Conservation (phyloP, 2,797 vertebrate genomes). For the Phoxinus dragarum region DNA sequence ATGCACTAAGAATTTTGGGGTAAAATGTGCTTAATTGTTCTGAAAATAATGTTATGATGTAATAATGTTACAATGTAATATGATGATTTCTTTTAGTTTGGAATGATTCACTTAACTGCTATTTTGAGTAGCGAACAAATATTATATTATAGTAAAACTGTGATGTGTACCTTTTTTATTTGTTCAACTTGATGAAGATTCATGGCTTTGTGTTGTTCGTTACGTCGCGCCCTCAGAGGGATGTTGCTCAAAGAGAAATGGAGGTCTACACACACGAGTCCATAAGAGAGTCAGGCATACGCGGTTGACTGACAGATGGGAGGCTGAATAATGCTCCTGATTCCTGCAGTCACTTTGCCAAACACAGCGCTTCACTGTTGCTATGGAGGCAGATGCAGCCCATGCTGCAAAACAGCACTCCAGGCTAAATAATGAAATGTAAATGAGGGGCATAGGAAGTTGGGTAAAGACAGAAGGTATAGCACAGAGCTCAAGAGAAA, state of each 20-base stretch:
- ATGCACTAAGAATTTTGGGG: background rate
- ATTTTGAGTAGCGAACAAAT: background rate
- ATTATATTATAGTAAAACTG: background rate
- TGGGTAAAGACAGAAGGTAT: slow-evolving; percentile 51
- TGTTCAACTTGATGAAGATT: slow-evolving; percentile 20
- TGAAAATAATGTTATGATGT: background rate
- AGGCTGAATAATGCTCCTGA: slow-evolving; percentile 50
- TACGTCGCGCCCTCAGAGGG: background rate
- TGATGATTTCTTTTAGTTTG: background rate
- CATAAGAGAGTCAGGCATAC: slow-evolving; percentile 28
- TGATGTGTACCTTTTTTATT: background rate
- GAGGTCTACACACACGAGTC: slow-evolving; percentile 48
- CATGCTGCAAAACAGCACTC: slow-evolving; percentile 29
- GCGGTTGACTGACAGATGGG: slow-evolving; percentile 53
- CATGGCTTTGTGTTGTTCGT: background rate
- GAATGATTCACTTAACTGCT: background rate
- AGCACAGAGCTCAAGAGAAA: slow-evolving; percentile 40
- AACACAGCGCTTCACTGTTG: slow-evolving; percentile 39
- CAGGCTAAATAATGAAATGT: slow-evolving; percentile 44
- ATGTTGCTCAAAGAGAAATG: slow-evolving; percentile 26
- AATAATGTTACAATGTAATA: too few species aligned
- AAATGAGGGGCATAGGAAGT: slow-evolving; percentile 49
- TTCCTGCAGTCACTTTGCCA: slow-evolving; percentile 46
- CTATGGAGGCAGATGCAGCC: slow-evolving; percentile 52
- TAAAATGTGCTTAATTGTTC: background rate